These are phyloP conservation scores for Tangara arthus DNA, from an alignment of 2,797 vertebrate species.

Conservation along the genomic window DNA sequence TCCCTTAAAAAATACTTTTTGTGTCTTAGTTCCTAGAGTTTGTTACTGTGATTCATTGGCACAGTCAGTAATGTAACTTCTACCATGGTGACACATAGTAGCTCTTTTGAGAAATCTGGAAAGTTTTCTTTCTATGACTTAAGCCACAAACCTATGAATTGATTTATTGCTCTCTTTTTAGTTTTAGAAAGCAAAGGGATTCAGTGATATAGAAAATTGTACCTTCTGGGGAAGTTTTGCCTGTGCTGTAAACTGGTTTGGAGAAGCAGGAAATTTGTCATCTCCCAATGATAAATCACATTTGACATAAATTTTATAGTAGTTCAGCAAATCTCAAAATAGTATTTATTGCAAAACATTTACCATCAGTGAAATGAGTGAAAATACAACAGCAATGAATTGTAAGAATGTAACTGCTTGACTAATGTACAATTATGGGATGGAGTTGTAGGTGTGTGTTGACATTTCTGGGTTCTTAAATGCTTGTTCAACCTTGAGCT, in stretches of 20 bases:
- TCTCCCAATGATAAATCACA: neutral
- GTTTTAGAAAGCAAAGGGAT: neutral
- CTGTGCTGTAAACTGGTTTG: neutral
- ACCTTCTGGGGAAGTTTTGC: neutral
- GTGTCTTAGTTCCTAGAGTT: neutral
- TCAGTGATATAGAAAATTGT: neutral
- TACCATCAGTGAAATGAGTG: neutral
- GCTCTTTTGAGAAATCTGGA: neutral
- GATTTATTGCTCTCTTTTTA: neutral
- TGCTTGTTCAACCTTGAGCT: neutral
- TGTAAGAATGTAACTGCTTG: neutral
- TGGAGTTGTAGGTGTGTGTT: neutral
- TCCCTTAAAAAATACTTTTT: neutral
- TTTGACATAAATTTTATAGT: neutral
- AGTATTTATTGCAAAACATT: neutral
- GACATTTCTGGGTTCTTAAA: neutral
- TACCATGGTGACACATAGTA: accelerated
- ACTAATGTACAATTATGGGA: neutral
- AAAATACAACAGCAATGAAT: neutral
- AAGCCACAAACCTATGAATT: neutral
- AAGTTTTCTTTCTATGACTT: neutral
- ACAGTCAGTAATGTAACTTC: neutral
- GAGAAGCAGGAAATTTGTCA: neutral
- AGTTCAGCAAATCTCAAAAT: neutral
- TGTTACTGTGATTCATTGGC: neutral